Evolutionary conservation across 2,113 vertebrate genomes (phyloP), one percentile per base, ranked within the genome.

Genomic region (Syrmaticus mikado): DNA sequence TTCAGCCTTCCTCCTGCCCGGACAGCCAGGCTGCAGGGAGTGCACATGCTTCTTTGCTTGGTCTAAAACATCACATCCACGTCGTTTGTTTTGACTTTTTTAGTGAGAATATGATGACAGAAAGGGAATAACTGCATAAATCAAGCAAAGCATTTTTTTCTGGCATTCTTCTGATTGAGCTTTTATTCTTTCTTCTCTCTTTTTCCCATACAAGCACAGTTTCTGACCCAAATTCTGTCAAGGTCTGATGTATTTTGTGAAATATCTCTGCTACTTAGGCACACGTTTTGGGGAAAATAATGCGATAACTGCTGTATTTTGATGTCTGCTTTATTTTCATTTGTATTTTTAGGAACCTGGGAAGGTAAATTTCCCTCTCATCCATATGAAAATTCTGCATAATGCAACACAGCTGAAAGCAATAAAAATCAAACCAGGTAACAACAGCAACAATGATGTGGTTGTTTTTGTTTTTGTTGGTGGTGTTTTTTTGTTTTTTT

Each of bases 91-190:
- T 71, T 68, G 32, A 46, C 61, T 65, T 94, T 89, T 72, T 41
- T 22, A 27, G 40, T 40, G 34, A 57, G 57, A 87, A 72, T 87
- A 74, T 8, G 36, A 92, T 72, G 64, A 95, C 67, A 91, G 80
- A 87, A 92, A 89, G 13, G n/a, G 68, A 96, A 14, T 68, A 92
- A 82, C 55, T 76, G 71, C n/a, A 87, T 70, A 83, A 92, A 89
- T 95, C 76, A 96, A 89, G 41, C 22, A 70, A 82, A 93, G 55
- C 5, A 11, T 43, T 25, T 82, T 22, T 79, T 43, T 89, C 52
- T 62, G 21, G 36, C 19, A 10, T 72, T 92, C 71, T 65, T 52
- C 17, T 74, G 88, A 82, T 32, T 1, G 5, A 78, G 45, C 10
- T 92, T 94, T 91, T 88, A 46, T 83, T 85, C 36, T 65, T 89